These are phyloP conservation scores for Aptenodytes patagonicus DNA, from an alignment of 2,113 vertebrate genomes.

Conservation along the genomic window DNA sequence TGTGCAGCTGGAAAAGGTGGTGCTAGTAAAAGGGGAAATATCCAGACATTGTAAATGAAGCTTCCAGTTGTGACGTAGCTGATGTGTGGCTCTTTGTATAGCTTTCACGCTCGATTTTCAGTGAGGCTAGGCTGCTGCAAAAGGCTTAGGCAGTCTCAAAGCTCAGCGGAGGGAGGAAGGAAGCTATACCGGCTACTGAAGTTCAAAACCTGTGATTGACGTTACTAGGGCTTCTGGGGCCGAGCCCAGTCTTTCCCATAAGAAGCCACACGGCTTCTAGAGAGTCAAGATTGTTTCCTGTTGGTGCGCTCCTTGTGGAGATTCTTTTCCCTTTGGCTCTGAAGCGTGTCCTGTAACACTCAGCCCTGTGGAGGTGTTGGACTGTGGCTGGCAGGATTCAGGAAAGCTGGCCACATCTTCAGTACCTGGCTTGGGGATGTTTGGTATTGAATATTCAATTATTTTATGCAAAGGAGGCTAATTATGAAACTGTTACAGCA, in stretches of 20 bases:
- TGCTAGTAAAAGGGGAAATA: neutral
- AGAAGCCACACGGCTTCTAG: neutral
- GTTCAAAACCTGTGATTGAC: neutral
- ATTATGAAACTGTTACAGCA: neutral
- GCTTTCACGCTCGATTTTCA: neutral
- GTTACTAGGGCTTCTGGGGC: neutral
- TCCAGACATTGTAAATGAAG: neutral
- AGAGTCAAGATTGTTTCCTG: neutral
- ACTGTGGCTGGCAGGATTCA: neutral
- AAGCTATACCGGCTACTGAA: neutral
- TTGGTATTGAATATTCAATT: conserved; percentile 11
- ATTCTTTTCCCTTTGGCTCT: neutral
- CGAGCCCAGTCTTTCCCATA: neutral
- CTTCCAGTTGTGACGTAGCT: neutral
- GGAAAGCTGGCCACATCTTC: neutral
- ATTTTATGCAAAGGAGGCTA: neutral
- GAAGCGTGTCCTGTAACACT: neutral
- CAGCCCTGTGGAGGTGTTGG: neutral
- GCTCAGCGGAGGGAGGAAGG: neutral
- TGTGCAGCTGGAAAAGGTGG: neutral
- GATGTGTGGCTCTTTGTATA: neutral
- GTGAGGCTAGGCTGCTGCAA: neutral
- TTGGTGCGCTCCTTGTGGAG: neutral
- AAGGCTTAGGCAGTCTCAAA: neutral
- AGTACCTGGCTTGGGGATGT: neutral